Evolutionary conservation across 2,113 vertebrate genomes (phyloP), one percentile per base, ranked within the genome.

Genomic region (Acinonyx jubatus): DNA sequence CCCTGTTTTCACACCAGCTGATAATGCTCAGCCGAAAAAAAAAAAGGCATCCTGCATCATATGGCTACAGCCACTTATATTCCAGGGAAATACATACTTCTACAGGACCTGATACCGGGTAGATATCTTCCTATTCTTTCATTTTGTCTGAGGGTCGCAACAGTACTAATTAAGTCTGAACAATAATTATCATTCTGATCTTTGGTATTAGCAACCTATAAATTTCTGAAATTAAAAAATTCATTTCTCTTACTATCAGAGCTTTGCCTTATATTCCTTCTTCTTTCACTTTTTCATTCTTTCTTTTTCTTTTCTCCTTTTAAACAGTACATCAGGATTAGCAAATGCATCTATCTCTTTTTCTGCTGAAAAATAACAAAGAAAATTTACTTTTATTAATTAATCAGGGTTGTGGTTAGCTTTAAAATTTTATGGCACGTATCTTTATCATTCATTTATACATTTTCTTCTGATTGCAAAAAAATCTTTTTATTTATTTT

Each of bases 141-240:
- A 33, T 63, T 94, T 52, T 52, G 2, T 57, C 41, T 41, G 38
- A 69, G 4, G 61, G 27, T 89, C 45, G 14, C 52, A 79, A n/a
- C 4, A 13, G 4, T 19, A 91, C 16, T 45, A 50, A 91, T 73
- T 95, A 90, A 79, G 50, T 81, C 66, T 89, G 63, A 81, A 76
- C 90, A 76, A 25, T 73, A 73, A 50, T 15, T 93, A 81, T 68
- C 41, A 41, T 80, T 74, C 27, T 73, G 50, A 89, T 25, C 21
- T 31, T 69, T 94, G 74, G 45, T 91, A 38, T 85, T 74, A 91
- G 92, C 50, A 73, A 66, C 0, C 4, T 21, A 94, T 79, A 36
- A 45, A 94, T 41, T 74, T 86, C 33, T 57, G 14, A 82, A 91
- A 94, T 87, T 80, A 96, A 92, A 92, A 74, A 86, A 45, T 41